Evolutionary conservation across 2,113 vertebrate species (phyloP).

Genomic region (Catharus bicknelli): DNA sequence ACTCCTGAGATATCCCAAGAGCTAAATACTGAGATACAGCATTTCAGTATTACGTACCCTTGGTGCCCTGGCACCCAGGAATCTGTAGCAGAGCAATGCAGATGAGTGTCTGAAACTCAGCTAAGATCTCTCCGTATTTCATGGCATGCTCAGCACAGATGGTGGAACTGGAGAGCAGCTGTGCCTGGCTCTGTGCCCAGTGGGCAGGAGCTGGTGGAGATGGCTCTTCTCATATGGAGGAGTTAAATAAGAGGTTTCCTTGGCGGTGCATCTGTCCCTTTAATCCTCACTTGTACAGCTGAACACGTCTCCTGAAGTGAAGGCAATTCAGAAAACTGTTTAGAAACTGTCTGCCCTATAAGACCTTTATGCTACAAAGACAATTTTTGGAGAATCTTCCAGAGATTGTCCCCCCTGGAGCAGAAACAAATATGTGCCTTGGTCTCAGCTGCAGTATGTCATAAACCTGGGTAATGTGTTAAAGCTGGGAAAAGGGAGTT

Average conservation of each 20-base stretch:
- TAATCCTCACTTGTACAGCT: neutral
- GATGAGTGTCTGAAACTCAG: neutral
- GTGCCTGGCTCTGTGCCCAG: neutral
- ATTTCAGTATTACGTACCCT: neutral
- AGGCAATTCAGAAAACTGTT: neutral
- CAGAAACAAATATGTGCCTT: neutral
- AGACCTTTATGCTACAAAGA: neutral
- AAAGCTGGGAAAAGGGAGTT: neutral
- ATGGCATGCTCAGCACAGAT: neutral
- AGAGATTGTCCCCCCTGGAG: neutral
- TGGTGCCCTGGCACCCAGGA: neutral
- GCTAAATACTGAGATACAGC: neutral
- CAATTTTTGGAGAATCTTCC: neutral
- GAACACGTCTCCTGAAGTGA: neutral
- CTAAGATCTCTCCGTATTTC: neutral
- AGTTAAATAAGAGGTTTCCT: neutral
- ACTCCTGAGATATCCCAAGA: neutral
- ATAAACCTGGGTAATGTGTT: neutral
- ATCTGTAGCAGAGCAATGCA: neutral
- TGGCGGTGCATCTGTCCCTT: neutral
- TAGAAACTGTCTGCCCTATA: neutral
- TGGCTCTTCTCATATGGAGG: neutral
- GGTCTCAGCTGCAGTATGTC: neutral
- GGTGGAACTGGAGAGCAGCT: neutral
- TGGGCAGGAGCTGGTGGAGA: neutral